Evolutionary conservation across 64 coral and sea anemone genomes (phyloP).

Genomic region (Stylophora pistillata): DNA sequence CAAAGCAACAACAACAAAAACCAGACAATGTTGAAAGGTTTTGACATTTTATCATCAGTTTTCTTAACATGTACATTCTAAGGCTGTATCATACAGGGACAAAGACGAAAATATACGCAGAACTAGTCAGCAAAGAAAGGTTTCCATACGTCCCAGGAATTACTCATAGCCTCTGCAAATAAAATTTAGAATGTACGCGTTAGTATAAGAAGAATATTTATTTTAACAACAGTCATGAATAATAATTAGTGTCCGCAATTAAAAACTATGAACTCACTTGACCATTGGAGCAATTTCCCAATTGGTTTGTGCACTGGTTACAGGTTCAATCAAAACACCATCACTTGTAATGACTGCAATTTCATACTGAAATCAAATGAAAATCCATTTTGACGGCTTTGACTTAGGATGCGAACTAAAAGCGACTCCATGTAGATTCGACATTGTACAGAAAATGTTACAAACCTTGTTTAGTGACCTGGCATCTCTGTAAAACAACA

Average conservation of each 20-base stretch:
- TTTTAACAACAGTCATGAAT: background rate
- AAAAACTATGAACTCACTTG: slow-evolving; percentile 66
- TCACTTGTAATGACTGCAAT: slow-evolving; percentile 80
- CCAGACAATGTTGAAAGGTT: background rate
- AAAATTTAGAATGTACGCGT: background rate
- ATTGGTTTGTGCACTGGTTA: slow-evolving; percentile 63
- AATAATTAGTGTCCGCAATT: background rate
- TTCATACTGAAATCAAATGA: slow-evolving; percentile 79
- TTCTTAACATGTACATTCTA: background rate
- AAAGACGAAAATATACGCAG: background rate
- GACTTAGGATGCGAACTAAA: background rate
- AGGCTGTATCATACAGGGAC: no score
- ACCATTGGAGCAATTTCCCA: slow-evolving; percentile 96
- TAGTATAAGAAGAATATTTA: background rate
- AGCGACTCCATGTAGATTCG: background rate
- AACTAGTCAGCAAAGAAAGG: background rate
- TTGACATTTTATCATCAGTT: background rate
- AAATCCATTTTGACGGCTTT: background rate
- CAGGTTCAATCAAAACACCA: slow-evolving; percentile 60
- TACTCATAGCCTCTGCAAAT: slow-evolving; percentile 38
- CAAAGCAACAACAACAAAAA: background rate
- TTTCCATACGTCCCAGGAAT: background rate
- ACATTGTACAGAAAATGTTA: background rate
- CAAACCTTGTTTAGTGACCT: slow-evolving; percentile 87
- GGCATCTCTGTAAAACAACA: slow-evolving; percentile 95